A percentile compares a stretch with the other conserved stretches of the same genome.
Evolutionary conservation across 2,113 vertebrate species (phyloP).

Genomic region (Eidolon helvum): DNA sequence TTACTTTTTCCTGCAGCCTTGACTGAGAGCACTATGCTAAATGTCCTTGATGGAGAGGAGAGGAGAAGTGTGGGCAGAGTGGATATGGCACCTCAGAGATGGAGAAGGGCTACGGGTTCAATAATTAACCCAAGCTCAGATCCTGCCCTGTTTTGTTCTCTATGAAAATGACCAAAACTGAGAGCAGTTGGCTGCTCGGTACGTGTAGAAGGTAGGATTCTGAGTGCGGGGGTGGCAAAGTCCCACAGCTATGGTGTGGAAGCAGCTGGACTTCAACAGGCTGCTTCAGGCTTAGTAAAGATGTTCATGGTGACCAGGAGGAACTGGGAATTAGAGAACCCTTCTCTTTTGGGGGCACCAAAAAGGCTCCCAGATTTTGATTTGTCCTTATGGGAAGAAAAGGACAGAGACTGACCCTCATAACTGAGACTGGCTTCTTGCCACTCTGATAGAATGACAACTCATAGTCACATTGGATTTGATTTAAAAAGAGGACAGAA

Average conservation of each 20-base stretch:
- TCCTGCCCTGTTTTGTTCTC: neutral
- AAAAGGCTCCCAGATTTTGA: neutral
- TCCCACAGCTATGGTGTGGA: neutral
- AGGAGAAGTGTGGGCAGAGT: neutral
- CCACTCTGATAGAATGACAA: neutral
- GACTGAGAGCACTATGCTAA: neutral
- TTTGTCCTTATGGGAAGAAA: neutral
- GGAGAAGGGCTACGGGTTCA: neutral
- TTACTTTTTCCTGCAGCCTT: neutral
- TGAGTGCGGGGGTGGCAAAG: neutral
- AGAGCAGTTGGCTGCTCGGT: neutral
- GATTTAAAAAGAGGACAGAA: neutral
- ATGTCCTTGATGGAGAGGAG: neutral
- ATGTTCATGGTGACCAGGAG: neutral
- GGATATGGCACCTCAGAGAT: neutral
- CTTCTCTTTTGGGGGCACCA: neutral
- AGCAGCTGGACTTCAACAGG: neutral
- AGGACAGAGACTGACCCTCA: too few species aligned
- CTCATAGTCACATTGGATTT: neutral
- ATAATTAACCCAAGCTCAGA: neutral
- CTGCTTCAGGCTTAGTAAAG: neutral
- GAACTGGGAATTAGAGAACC: neutral
- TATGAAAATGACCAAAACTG: neutral
- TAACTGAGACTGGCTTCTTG: neutral
- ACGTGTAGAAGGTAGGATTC: neutral